phyloP scores from a whole-genome alignment of 2,888 invertebrate genomes.

The Taphrorychus bicolor region DNA sequence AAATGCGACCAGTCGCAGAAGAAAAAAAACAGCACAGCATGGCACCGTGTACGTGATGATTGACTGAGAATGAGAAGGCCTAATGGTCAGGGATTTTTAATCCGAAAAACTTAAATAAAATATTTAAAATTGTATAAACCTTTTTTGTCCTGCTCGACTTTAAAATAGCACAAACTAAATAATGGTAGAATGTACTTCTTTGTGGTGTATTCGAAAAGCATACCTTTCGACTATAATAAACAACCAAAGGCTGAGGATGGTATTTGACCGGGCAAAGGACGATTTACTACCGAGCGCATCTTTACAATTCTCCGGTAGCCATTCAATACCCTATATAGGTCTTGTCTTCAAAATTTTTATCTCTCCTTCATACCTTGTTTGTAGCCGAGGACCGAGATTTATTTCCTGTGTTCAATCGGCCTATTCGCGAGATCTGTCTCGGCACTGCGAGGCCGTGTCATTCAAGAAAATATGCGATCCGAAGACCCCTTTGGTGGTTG shows the following conservation, averaged over 20 bases:
- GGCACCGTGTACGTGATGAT: slow-evolving; percentile 36
- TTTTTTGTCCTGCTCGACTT: too few relatives aligned
- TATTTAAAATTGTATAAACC: too few relatives aligned
- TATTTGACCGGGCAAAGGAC: slow-evolving; percentile 21
- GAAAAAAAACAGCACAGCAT: slow-evolving; percentile 30
- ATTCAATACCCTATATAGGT: slow-evolving; percentile 59
- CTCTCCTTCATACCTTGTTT: slow-evolving; percentile 60
- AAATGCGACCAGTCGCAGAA: slow-evolving; percentile 12
- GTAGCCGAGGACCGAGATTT: slow-evolving; percentile 58
- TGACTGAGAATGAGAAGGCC: slow-evolving; percentile 37
- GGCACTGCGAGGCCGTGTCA: slow-evolving; percentile 30
- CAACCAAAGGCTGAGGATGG: slow-evolving; percentile 28
- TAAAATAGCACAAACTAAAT: too few relatives aligned
- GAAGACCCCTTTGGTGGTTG: too few relatives aligned
- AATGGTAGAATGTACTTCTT: neutral
- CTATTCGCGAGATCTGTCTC: slow-evolving; percentile 52
- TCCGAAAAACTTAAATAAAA: too few relatives aligned
- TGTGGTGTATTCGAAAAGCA: neutral
- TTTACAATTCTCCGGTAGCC: slow-evolving; percentile 40
- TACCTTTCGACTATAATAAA: slow-evolving; percentile 25
- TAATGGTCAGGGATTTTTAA: too few relatives aligned
- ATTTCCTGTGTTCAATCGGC: slow-evolving; percentile 52
- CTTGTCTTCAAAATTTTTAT: slow-evolving; percentile 62
- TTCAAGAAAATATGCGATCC: slow-evolving; percentile 16
- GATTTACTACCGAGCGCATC: slow-evolving; percentile 26